phyloP scores from a whole-genome alignment of 1,140 invertebrate genomes.

The Pseudoatta argentina region DNA sequence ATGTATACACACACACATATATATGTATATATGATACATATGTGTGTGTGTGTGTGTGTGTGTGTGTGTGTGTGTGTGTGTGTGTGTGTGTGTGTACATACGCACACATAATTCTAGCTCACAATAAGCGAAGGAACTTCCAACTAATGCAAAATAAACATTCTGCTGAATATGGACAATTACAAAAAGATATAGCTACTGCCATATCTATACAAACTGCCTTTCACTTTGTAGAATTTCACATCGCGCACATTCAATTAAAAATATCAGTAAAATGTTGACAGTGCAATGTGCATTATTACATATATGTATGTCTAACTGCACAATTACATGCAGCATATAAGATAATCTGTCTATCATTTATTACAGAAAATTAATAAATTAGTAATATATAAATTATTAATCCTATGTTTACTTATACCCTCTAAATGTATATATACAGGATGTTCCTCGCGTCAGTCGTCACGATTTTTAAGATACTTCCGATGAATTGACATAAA shows the following conservation, averaged over 20 bases:
- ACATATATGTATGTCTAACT: conserved; percentile 29
- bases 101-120: too few species aligned
- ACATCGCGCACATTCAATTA: not conserved
- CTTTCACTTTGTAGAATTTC: conserved; percentile 46
- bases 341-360: conserved; percentile 78
- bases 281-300: conserved; percentile 20
- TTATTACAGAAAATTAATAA: conserved; percentile 80
- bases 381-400: conserved; percentile 74
- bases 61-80: too few species aligned
- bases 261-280: conserved; percentile 16
- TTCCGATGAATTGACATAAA: too few species aligned
- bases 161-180: too few species aligned
- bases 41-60: too few species aligned
- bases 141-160: too few species aligned
- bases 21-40: too few species aligned
- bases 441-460: too few species aligned
- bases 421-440: conserved; percentile 27
- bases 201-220: conserved; percentile 19
- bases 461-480: too few species aligned
- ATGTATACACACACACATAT: too few species aligned
- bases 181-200: conserved; percentile 10
- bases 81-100: too few species aligned
- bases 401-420: conserved; percentile 13
- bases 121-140: too few species aligned
- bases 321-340: conserved; percentile 42